Evolutionary conservation across 2,888 invertebrate species (phyloP), one percentile per base, ranked within the genome.

Genomic region (Dyspetes luteomarginatus): DNA sequence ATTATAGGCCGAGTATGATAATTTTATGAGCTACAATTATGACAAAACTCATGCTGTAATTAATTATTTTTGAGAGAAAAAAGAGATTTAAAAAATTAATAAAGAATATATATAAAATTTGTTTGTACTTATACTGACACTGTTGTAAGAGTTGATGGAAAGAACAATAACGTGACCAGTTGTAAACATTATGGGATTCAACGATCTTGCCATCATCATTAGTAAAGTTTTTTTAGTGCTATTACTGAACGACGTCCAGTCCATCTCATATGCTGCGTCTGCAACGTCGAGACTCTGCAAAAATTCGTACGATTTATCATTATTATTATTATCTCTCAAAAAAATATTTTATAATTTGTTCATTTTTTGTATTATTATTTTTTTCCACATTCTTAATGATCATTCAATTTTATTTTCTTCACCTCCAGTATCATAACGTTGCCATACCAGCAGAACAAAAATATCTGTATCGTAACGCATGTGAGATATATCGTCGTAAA

Each of bases 131-230:
- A 26, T 50, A 69, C 75, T 73, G 22, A 78, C 83, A 19, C 73
- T 65, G 30, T 74, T 79, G 24, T 77, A 83, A n/a, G 78, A 79
- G 28, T 83, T 78, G 30, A 83, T 60, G 41, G 81, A 81, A 19
- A 83, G 43, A n/a, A 65, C 52, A 30, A 83, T 76, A 1, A 83
- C 22, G 45, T 73, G 64, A 0, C 75, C 81, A 17, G 64, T 76
- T 0, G 74, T 75, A 55, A 78, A 81, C 12, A 30, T 48, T 1
- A 81, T 56, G 0, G 83, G 83, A 12, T 65, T 72, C 12, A 64
- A 30, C 12, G 76, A 48, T 55, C 83, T 72, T 24, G 55, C 48
- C 83, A 83, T 83, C 41, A 83, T 78, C 45, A 9, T 65, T 3
- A 52, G 3, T 24, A 52, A 9, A 24, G 5, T 52, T 15, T 52